Conservation (phyloP, 2,113 vertebrate species). For the Tragelaphus strepsiceros region DNA sequence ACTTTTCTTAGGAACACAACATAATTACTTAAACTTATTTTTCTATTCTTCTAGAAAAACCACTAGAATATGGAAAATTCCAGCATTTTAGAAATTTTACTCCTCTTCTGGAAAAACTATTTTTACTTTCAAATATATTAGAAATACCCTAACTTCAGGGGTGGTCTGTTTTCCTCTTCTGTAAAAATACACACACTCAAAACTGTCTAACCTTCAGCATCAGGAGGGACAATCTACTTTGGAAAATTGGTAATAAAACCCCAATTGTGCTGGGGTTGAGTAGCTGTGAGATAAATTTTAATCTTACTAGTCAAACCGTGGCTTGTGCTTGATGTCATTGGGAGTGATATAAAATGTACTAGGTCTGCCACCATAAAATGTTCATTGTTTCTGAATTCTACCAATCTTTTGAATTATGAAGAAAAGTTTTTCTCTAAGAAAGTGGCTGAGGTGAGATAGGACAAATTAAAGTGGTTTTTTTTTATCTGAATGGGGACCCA, state of each 20-base stretch:
- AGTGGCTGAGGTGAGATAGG: not conserved
- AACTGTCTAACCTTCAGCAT: constrained; percentile 28
- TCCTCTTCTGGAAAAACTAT: constrained; percentile 53
- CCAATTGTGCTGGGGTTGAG: not conserved
- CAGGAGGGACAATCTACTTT: constrained; percentile 28
- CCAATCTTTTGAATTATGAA: constrained; percentile 13
- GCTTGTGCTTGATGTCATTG: constrained; percentile 39
- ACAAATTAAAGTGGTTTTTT: not conserved
- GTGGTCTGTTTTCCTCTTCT: constrained; percentile 60
- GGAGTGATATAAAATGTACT: constrained; percentile 17
- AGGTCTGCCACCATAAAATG: not conserved
- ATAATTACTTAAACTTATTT: constrained; percentile 10
- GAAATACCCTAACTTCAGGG: constrained; percentile 38
- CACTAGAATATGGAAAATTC: constrained; percentile 35
- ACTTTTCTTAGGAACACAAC: constrained; percentile 2
- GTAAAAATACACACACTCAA: constrained; percentile 30
- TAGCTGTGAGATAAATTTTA: constrained; percentile 60
- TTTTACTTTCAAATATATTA: constrained; percentile 31
- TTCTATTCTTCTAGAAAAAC: constrained; percentile 39
- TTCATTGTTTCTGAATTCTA: constrained; percentile 50
- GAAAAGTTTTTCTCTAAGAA: not conserved
- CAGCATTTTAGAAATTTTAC: constrained; percentile 16
- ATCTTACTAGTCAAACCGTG: constrained; percentile 15
- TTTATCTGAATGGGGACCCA: not conserved
- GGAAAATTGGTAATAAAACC: constrained; percentile 38